Conservation (phyloP, 2,113 vertebrate genomes). For the Bombycilla garrulus region DNA sequence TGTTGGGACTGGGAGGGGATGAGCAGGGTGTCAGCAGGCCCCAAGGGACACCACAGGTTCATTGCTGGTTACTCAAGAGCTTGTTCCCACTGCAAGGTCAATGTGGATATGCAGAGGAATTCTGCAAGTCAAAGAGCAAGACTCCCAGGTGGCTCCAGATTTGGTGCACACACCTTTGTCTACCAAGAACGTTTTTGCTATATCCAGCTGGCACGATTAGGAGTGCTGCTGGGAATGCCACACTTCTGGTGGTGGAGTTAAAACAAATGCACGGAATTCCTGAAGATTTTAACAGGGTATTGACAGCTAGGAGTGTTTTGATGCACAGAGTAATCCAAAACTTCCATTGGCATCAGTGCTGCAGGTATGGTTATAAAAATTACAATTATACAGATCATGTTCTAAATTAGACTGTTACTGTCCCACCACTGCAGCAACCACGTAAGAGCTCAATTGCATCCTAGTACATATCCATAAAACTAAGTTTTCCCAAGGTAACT, state of each 20-base stretch:
- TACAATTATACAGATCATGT: not conserved
- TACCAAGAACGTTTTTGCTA: not conserved
- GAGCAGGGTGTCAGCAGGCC: not conserved
- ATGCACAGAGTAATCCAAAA: not conserved
- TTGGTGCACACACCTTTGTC: not conserved
- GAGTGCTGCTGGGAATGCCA: not conserved
- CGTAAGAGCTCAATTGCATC: not conserved
- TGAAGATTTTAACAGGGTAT: not conserved
- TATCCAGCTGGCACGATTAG: rapidly evolving
- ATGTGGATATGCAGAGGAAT: rapidly evolving
- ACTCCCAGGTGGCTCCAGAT: not conserved
- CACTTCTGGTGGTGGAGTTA: not conserved
- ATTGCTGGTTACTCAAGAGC: not conserved
- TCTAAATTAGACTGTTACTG: not conserved
- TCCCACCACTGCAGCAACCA: not conserved
- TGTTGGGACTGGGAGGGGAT: not conserved
- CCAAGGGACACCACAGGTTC: not conserved
- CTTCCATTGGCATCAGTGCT: not conserved
- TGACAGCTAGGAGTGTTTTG: not conserved
- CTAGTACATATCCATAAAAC: not conserved
- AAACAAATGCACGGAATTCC: not conserved
- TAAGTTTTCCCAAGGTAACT: not conserved
- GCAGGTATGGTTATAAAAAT: not conserved
- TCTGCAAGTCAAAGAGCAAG: not conserved
- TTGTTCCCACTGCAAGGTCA: not conserved